These are phyloP conservation scores for Eriocheir sinensis DNA, from an alignment of 1,140 invertebrate genomes.

Conservation along the genomic window DNA sequence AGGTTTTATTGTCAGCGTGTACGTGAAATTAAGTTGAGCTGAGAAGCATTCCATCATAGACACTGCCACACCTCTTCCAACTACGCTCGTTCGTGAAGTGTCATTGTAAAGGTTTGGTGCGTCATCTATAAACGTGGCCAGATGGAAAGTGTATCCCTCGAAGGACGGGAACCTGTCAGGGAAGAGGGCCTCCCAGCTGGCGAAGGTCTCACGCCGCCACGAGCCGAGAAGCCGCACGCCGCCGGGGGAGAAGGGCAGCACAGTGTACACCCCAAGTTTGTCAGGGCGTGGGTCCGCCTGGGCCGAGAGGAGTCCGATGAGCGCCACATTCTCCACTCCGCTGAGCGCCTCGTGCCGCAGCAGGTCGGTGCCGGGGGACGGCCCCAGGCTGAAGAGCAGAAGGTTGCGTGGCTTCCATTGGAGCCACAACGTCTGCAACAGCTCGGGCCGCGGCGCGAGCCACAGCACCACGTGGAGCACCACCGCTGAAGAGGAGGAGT, in stretches of 20 bases:
- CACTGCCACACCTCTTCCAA: neutral
- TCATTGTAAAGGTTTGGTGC: neutral
- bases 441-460: neutral
- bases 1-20: neutral
- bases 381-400: slow-evolving; percentile 32
- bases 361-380: neutral
- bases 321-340: neutral
- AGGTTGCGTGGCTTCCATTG: slow-evolving; percentile 13
- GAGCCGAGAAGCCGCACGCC: neutral
- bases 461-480: neutral
- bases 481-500: neutral
- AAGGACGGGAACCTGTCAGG: neutral
- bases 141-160: neutral
- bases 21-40: neutral
- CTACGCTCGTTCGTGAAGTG: neutral
- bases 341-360: neutral
- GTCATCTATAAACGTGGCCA: neutral
- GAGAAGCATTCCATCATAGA: neutral
- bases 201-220: neutral
- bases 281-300: neutral
- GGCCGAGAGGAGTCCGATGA: neutral
- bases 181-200: neutral
- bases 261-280: neutral
- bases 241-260: slow-evolving; percentile 29
- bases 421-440: slow-evolving; percentile 11